Conservation (phyloP, 2,113 vertebrate genomes). For the Lepidothrix coronata region DNA sequence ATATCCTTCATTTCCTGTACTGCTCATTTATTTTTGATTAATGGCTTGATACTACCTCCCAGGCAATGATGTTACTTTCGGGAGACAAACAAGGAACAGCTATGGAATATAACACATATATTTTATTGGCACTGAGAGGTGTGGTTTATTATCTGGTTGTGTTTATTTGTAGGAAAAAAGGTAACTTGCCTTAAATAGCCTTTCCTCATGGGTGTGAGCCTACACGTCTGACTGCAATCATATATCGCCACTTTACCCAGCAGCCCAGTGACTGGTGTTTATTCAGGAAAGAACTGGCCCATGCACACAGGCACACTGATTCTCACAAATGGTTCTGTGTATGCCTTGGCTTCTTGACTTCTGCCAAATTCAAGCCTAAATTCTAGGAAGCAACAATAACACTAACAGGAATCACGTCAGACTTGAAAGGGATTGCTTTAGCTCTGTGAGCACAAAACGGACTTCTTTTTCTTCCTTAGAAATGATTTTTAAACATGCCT, state of each 20-base stretch:
- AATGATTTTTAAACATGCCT: background rate
- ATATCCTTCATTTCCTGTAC: background rate
- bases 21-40: slow-evolving; percentile 22
- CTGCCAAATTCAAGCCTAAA: slow-evolving; percentile 41
- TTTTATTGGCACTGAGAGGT: background rate
- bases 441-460: background rate
- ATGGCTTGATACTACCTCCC: background rate
- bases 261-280: background rate
- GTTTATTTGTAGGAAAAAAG: background rate
- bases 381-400: slow-evolving; percentile 51
- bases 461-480: slow-evolving; percentile 1
- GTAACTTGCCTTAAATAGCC: background rate
- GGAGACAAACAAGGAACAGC: background rate
- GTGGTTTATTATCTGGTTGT: background rate
- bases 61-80: background rate
- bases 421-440: background rate
- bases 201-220: background rate
- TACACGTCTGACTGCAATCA: background rate
- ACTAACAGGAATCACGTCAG: slow-evolving; percentile 3
- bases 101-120: background rate
- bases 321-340: slow-evolving; percentile 16
- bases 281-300: background rate
- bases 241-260: background rate
- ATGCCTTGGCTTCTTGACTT: background rate
- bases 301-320: background rate